Evolutionary conservation across 1,140 invertebrate genomes (phyloP).

Genomic region (Caenorhabditis remanei): DNA sequence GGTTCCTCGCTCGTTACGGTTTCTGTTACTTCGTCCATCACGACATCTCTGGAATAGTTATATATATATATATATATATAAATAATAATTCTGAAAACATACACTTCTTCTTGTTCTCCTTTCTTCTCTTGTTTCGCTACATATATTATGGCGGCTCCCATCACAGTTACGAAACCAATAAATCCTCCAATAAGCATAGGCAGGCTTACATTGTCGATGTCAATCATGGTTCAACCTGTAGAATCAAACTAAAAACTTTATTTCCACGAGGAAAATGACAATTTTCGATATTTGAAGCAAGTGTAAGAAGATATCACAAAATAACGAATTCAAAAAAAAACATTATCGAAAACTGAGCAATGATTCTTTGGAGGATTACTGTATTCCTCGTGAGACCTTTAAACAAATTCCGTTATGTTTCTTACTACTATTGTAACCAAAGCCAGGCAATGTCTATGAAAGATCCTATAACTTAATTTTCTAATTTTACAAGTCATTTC

Average conservation of each 20-base stretch:
- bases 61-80: too few relatives aligned
- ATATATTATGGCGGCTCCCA: constrained; percentile 22
- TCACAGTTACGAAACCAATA: constrained; percentile 11
- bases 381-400: neutral
- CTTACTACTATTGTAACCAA: too few relatives aligned
- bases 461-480: too few relatives aligned
- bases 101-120: constrained; percentile 39
- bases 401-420: neutral
- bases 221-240: constrained; percentile 14
- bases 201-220: constrained; percentile 15
- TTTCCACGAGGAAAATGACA: too few relatives aligned
- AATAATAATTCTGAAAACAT: neutral
- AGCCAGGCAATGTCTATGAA: too few relatives aligned
- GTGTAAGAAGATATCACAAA: too few relatives aligned
- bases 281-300: too few relatives aligned
- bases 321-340: too few relatives aligned
- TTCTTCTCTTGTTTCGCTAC: constrained; percentile 26
- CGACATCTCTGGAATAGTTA: neutral
- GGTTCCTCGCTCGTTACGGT: constrained; percentile 14
- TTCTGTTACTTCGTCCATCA: constrained; percentile 39
- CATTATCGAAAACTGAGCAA: neutral
- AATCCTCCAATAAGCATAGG: constrained; percentile 8
- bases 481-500: too few relatives aligned
- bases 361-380: neutral
- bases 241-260: neutral